Base-by-base conservation (phyloP, 2,113 vertebrate genomes). In the Hemiscyllium ocellatum region DNA sequence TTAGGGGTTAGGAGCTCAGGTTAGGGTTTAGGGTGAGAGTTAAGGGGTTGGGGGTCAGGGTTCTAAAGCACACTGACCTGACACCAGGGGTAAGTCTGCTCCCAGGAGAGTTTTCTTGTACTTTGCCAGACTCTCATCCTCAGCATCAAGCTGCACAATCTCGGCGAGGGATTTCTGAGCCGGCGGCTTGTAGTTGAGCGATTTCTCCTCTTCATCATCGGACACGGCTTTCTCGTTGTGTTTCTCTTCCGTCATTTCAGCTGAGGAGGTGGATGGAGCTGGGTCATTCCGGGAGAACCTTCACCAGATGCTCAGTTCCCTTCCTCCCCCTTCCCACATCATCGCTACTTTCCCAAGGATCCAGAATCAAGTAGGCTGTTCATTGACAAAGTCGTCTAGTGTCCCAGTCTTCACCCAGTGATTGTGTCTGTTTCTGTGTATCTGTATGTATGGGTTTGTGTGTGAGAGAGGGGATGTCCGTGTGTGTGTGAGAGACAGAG, bases 61-160 rank as follows among this genome's bases (percentile, higher is more conserved):
- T 33, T 65, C 56, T 10, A 1, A 6, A 37, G 29, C 5, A 20
- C 4, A 37, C 85, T 87, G 85, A 98, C 98, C 98, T 98, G 97
- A 97, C 94, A 98, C 97, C 80, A 98, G 97, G 7, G 98, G 97
- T 1, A 52, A 47, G 10, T 96, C 97, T 0, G 98, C 97, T 47
- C 98, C 98, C 96, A 98, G 97, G 78, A 98, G 97, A 0, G 97
- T 98, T 95, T 98, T 98, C 97, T 98, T 98, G 96, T 98, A 98
- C 56, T 98, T 98, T 5, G 96, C 95, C 0, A 98, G 97, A 96
- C 98, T 98, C 96, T 98, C 98, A 0, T 98, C 98, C 0, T 98
- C 98, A 96, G 98, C 98, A 96, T 98, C 98, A 97, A 98, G 96
- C 96, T 98, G 98, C 76, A 98, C 98, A 24, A 98, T 97, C 96